Evolutionary conservation across 30 jellyfish, hydroid and myxozoan species (phyloP), one percentile per base, ranked within the genome.

Genomic region (Mastigias papua): DNA sequence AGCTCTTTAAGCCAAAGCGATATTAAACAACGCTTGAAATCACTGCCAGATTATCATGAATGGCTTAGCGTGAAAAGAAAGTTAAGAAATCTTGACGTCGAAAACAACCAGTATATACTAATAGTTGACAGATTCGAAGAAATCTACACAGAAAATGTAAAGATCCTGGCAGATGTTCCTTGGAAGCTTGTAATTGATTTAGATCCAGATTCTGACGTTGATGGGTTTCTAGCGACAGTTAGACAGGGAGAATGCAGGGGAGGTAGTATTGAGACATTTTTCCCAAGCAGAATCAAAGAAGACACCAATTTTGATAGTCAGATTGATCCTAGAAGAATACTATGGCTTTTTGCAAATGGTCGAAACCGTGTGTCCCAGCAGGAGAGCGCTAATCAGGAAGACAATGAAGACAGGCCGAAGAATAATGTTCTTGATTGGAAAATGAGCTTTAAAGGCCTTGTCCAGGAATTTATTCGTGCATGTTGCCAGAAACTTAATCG

Each of bases 331-430:
- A 46, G 57, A 34, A 49, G 93, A 30, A 62, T 62, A 25, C 87
- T 70, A 58, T 84, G 93, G 93, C 27, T 84, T 22, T 84, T 84
- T 73, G 93, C 67, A 61, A 84, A 84, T 61, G 93, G 93, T 60
- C 50, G 77, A 65, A 84, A 72, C 62, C 9, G 31, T 11, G 88
- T 28, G 8, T 25, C 67, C 11, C 70, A 69, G 10, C 28, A 17
- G 1, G 28, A 33, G 2, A 33, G 67, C 25, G 68, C 22, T 34
- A 11, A 23, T 26, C 37, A 34, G 15, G 26, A 19, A 21, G 42
- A 15, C 5, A 72, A 37, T 27, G 87, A 51, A 34, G 88, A 84
- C 37, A 37, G 19, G 17, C 81, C 82, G 0, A 58, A 37, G 46
- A 20, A 25, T 1, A 54, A 31, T 9, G 8, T 54, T 28, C n/a